Conservation (phyloP, 2,113 vertebrate genomes). For the Tricholaema leucomelas region DNA sequence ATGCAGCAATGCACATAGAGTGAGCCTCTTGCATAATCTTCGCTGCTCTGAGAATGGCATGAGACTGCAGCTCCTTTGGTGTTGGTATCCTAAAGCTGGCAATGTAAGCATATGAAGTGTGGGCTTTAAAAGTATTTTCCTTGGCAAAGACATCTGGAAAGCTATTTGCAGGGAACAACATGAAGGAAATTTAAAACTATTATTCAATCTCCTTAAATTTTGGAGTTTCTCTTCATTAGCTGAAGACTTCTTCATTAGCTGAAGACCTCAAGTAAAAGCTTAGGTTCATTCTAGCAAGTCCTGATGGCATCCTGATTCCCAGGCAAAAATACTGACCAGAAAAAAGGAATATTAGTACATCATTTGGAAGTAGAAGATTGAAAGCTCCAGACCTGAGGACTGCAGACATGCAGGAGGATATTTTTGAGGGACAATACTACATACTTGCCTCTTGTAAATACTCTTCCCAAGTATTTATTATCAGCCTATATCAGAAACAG, state of each 20-base stretch:
- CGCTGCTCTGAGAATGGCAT: fast-evolving
- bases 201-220: not conserved
- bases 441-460: not conserved
- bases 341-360: not conserved
- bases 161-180: not conserved
- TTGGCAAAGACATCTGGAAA: not conserved
- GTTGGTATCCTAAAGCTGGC: fast-evolving
- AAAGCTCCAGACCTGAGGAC: not conserved
- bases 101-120: fast-evolving
- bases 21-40: not conserved
- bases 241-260: not conserved
- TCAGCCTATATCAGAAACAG: not conserved
- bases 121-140: not conserved
- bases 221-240: not conserved
- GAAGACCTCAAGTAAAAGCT: not conserved
- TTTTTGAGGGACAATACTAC: not conserved
- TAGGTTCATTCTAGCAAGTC: not conserved
- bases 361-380: not conserved
- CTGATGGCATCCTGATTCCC: not conserved
- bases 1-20: not conserved
- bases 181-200: not conserved
- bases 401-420: not conserved
- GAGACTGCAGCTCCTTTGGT: fast-evolving
- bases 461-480: not conserved
- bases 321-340: not conserved